Conservation (phyloP, 1,140 invertebrate species). For the Portunus trituberculatus region DNA sequence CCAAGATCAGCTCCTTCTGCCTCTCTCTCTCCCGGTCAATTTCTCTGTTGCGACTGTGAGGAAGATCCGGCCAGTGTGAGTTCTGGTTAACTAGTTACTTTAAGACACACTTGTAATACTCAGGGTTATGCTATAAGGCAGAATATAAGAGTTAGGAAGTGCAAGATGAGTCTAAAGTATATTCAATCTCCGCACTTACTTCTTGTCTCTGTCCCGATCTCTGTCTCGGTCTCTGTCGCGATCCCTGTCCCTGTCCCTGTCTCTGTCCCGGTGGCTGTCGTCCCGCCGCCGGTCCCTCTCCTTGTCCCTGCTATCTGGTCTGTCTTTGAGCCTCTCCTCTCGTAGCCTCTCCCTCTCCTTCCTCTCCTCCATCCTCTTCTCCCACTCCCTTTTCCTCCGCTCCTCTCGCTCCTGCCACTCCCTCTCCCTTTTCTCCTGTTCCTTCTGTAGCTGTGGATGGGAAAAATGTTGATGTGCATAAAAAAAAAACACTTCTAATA, state of each 20-base stretch:
- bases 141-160: too few relatives aligned
- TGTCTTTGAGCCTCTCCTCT: slow-evolving; percentile 77
- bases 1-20: slow-evolving; percentile 78
- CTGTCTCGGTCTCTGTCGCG: slow-evolving; percentile 51
- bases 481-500: neutral
- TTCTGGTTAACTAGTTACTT: neutral
- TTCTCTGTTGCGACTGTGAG: slow-evolving; percentile 79
- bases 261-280: slow-evolving; percentile 77
- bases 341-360: slow-evolving; percentile 72
- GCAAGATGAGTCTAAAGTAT: too few relatives aligned
- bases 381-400: slow-evolving; percentile 70
- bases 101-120: too few relatives aligned
- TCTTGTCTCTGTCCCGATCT: slow-evolving; percentile 32
- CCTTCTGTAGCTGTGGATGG: slow-evolving; percentile 23
- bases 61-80: slow-evolving; percentile 77
- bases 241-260: slow-evolving; percentile 72
- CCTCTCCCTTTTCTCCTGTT: slow-evolving; percentile 64
- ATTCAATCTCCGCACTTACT: neutral
- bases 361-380: slow-evolving; percentile 73
- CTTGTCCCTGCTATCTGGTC: slow-evolving; percentile 66
- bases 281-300: slow-evolving; percentile 66
- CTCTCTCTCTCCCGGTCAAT: slow-evolving; percentile 79
- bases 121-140: too few relatives aligned
- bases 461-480: neutral
- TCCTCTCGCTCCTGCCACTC: slow-evolving; percentile 72